These are phyloP conservation scores for Phenacoccus solenopsis DNA, from an alignment of 1,140 invertebrate species.

Conservation along the genomic window DNA sequence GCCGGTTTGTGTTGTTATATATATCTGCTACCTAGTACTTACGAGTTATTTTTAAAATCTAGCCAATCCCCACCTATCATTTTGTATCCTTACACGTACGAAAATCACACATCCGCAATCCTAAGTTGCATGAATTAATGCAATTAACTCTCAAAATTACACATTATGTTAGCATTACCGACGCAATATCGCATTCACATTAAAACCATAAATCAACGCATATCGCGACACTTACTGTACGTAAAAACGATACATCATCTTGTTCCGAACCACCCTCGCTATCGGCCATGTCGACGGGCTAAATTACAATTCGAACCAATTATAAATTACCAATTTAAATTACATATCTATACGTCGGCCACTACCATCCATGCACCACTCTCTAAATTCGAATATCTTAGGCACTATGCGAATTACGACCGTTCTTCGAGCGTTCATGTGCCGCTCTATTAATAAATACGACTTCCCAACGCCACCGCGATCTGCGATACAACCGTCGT, in stretches of 20 bases:
- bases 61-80: not conserved
- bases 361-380: not conserved
- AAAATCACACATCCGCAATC: no score
- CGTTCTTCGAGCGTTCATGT: not conserved
- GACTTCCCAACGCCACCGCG: not conserved
- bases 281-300: constrained; percentile 57
- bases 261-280: constrained; percentile 86
- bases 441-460: not conserved
- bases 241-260: constrained; percentile 94
- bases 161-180: no score
- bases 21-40: not conserved
- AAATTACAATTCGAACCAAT: not conserved
- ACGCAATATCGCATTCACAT: not conserved
- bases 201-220: not conserved
- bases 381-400: not conserved
- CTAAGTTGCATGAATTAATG: not conserved
- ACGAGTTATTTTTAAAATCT: not conserved
- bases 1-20: not conserved
- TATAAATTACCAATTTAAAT: not conserved
- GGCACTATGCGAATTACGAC: not conserved
- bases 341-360: not conserved
- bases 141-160: not conserved
- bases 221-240: constrained; percentile 60
- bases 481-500: not conserved
- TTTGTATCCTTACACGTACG: not conserved